A percentile compares a stretch with the other conserved stretches of the same genome.
Evolutionary conservation across 2,797 vertebrate genomes (phyloP).

Genomic region (Pantherophis vulpinus): DNA sequence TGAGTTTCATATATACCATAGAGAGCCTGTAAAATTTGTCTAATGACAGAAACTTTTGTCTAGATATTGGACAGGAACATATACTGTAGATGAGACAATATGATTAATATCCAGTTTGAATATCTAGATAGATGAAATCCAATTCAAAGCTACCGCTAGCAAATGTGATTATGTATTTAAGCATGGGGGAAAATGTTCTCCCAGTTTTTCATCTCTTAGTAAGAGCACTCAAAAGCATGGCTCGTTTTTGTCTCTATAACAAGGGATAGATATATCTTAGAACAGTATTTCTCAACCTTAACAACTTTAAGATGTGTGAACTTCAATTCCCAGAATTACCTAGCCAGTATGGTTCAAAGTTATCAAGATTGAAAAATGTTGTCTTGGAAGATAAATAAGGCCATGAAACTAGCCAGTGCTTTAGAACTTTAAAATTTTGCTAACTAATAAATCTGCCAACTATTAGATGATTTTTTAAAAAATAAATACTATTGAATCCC

Average conservation of each 20-base stretch:
- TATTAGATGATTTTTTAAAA: neutral
- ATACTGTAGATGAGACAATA: neutral
- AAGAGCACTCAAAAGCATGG: neutral
- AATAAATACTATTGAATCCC: neutral
- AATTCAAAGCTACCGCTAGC: neutral
- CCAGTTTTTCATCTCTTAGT: neutral
- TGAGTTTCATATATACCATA: constrained; percentile 25
- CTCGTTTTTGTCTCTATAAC: neutral
- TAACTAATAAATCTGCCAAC: neutral
- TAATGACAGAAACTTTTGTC: too few relatives aligned
- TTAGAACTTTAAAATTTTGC: neutral
- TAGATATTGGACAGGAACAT: neutral
- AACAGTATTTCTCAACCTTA: neutral
- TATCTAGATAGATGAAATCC: neutral
- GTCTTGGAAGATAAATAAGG: neutral
- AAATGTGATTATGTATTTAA: neutral
- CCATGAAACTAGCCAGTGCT: neutral
- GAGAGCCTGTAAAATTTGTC: neutral
- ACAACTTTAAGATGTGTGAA: neutral
- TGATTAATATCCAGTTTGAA: neutral
- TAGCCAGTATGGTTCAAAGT: neutral
- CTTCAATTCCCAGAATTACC: neutral
- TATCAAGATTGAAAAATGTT: neutral
- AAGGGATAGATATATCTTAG: neutral
- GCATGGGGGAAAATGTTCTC: neutral